phyloP scores from a whole-genome alignment of 2,797 vertebrate species.

The Morus bassanus region DNA sequence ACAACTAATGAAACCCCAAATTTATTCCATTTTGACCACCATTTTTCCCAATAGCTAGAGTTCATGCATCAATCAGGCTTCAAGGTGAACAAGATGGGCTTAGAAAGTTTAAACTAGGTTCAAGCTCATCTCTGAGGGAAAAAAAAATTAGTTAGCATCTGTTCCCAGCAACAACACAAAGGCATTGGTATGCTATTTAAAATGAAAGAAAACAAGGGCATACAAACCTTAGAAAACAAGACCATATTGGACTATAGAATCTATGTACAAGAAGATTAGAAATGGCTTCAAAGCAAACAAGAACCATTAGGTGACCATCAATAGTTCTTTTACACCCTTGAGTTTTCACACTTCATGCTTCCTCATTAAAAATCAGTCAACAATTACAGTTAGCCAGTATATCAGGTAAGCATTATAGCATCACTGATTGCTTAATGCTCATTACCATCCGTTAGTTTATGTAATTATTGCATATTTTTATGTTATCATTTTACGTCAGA shows the following conservation, averaged over 20 bases:
- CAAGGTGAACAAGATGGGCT: not conserved
- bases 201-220: not conserved
- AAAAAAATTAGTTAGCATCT: not conserved
- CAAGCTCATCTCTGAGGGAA: not conserved
- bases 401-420: not conserved
- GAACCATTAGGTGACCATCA: not conserved
- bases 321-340: not conserved
- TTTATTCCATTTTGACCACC: not conserved
- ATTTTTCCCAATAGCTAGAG: not conserved
- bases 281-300: not conserved
- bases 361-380: not conserved
- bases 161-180: not conserved
- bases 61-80: not conserved
- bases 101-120: not conserved
- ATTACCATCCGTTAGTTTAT: not conserved
- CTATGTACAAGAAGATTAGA: not conserved
- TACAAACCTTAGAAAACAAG: not conserved
- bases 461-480: not conserved
- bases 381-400: not conserved
- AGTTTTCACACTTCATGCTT: not conserved
- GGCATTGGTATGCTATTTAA: not conserved
- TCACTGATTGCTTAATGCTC: not conserved
- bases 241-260: not conserved
- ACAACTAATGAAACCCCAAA: not conserved
- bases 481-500: not conserved